phyloP scores from a whole-genome alignment of 2,888 invertebrate genomes.

The Sclerodermus sp. region DNA sequence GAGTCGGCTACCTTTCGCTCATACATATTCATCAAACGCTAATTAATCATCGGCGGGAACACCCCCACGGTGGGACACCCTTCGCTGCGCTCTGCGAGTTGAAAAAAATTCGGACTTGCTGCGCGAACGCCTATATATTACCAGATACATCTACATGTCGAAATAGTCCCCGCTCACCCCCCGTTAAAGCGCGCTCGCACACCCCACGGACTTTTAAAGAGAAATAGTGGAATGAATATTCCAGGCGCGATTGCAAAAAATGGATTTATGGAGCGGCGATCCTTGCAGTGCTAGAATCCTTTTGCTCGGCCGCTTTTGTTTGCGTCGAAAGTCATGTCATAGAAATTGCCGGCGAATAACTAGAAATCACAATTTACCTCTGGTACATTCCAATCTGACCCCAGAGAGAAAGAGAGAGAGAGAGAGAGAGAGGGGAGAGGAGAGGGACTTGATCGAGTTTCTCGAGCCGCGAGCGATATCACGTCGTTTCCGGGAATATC shows the following conservation, averaged over 20 bases:
- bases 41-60: constrained; percentile 55
- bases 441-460: no score
- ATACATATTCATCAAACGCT: constrained; percentile 58
- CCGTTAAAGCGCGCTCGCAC: constrained; percentile 6
- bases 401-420: no score
- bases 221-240: neutral
- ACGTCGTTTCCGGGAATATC: no score
- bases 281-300: no score
- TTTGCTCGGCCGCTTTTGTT: no score
- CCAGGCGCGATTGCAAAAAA: neutral
- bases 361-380: no score
- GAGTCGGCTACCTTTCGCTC: constrained; percentile 42
- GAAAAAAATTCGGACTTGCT: neutral
- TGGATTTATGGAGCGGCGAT: neutral
- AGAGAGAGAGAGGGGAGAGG: no score
- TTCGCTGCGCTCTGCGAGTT: neutral
- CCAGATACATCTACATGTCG: constrained; percentile 29
- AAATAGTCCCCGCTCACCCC: constrained; percentile 11
- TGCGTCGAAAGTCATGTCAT: no score
- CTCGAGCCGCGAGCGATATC: no score
- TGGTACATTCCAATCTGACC: no score
- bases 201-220: neutral
- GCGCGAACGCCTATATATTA: constrained; percentile 30
- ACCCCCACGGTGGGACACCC: constrained; percentile 37
- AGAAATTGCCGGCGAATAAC: no score